Conservation (phyloP, 1,140 invertebrate species). For the Zaprionus taronus region DNA sequence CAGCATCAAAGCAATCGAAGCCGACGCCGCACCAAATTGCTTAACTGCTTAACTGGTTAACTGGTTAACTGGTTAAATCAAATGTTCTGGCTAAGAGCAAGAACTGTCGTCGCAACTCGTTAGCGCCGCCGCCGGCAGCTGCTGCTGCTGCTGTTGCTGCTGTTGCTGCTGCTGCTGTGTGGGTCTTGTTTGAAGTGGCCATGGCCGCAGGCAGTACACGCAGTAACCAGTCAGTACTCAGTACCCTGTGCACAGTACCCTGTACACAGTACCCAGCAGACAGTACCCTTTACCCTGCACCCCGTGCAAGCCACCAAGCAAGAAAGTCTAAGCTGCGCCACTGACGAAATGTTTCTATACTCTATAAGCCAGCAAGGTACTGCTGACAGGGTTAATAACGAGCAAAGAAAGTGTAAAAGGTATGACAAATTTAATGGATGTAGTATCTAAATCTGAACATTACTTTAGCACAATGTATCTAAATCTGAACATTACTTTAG, state of each 20-base stretch:
- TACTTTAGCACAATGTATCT: too few relatives aligned
- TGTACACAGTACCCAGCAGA: background rate
- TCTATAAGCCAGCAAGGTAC: background rate
- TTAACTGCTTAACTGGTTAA: background rate
- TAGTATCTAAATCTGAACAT: too few relatives aligned
- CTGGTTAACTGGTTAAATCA: background rate
- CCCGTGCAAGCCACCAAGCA: too few relatives aligned
- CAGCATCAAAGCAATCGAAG: constrained; percentile 26
- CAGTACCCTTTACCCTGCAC: background rate
- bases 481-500: too few relatives aligned
- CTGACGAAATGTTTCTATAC: too few relatives aligned
- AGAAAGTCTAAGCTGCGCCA: too few relatives aligned
- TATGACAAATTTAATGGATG: background rate
- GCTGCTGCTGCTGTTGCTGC: constrained; percentile 25
- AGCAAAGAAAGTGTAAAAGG: background rate
- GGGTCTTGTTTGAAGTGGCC: constrained; percentile 60
- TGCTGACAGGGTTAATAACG: background rate
- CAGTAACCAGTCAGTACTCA: constrained; percentile 16
- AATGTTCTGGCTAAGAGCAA: constrained; percentile 56
- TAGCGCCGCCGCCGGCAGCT: constrained; percentile 44
- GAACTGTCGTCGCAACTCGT: constrained; percentile 46
- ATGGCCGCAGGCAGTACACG: constrained; percentile 45
- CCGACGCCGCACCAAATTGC: constrained; percentile 28
- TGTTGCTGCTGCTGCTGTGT: constrained; percentile 16
- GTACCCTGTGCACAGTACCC: background rate